Conservation (phyloP, 2,888 invertebrate species). For the Odontocolon sp. region DNA sequence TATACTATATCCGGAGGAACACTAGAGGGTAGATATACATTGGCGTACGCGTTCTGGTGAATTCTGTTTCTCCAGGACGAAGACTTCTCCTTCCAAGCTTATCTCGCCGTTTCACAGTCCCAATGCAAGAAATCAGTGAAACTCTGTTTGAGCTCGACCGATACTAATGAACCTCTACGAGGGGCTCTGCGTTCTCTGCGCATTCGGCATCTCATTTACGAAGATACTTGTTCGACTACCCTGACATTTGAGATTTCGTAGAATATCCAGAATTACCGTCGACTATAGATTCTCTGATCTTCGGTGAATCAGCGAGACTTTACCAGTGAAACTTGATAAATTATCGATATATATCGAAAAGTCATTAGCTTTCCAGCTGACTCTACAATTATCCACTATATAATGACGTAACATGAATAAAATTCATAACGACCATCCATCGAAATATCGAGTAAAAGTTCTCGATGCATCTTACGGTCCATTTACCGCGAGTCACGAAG, state of each 20-base stretch:
- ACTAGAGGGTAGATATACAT: constrained; percentile 56
- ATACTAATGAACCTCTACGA: constrained; percentile 54
- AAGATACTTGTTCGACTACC: constrained; percentile 18
- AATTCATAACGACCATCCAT: too few species aligned
- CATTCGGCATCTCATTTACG: constrained; percentile 48
- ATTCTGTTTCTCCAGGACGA: constrained; percentile 25
- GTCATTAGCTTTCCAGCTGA: too few species aligned
- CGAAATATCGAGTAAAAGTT: too few species aligned
- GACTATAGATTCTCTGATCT: not conserved
- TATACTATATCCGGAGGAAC: constrained; percentile 65
- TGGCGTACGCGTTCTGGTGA: constrained; percentile 5
- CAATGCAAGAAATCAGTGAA: constrained; percentile 70
- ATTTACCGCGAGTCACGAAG: too few species aligned
- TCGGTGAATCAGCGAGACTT: not conserved
- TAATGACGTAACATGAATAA: too few species aligned
- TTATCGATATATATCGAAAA: not conserved
- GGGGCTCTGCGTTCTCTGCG: constrained; percentile 1
- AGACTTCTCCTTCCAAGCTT: constrained; percentile 63
- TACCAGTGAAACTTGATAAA: not conserved
- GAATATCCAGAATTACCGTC: not conserved
- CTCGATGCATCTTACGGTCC: too few species aligned
- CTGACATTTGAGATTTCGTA: constrained; percentile 22
- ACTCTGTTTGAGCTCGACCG: constrained; percentile 49
- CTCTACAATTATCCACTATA: too few species aligned
- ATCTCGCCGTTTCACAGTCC: constrained; percentile 71